Evolutionary conservation across 2,113 vertebrate genomes (phyloP).

Genomic region (Chauna torquata): DNA sequence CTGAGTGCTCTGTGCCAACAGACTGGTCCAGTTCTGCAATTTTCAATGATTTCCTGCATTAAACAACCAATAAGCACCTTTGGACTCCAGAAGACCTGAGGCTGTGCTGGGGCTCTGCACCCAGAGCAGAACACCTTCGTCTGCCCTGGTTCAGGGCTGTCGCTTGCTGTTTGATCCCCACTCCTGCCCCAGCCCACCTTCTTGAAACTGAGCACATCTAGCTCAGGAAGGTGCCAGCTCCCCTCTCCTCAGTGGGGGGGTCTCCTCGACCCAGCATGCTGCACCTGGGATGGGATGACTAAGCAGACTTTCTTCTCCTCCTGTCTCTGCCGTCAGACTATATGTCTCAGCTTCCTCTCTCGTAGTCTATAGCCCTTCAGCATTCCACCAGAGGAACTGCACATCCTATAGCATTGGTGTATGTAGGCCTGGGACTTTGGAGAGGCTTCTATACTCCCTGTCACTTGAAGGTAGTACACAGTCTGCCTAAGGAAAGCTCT

Average conservation of each 20-base stretch:
- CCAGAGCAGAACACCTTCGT: neutral
- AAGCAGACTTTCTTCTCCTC: neutral
- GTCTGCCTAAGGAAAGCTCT: neutral
- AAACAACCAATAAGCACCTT: neutral
- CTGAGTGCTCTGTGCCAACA: neutral
- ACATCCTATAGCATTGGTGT: too few relatives aligned
- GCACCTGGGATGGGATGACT: neutral
- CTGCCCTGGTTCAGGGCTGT: neutral
- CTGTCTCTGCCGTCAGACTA: neutral
- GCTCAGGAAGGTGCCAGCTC: neutral
- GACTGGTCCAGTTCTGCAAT: neutral
- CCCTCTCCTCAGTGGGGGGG: neutral
- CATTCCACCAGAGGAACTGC: rapidly evolving
- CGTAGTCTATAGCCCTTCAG: neutral
- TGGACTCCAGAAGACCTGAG: neutral
- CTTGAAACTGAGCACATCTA: neutral
- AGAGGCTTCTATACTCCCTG: neutral
- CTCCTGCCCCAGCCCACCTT: neutral
- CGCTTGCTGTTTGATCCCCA: neutral
- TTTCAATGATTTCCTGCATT: neutral
- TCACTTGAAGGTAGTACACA: neutral
- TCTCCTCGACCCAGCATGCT: neutral
- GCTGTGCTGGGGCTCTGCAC: neutral
- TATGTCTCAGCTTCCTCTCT: neutral
- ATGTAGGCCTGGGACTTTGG: neutral